phyloP scores from a whole-genome alignment of 2,888 invertebrate species.

The Steinernema hermaphroditum region DNA sequence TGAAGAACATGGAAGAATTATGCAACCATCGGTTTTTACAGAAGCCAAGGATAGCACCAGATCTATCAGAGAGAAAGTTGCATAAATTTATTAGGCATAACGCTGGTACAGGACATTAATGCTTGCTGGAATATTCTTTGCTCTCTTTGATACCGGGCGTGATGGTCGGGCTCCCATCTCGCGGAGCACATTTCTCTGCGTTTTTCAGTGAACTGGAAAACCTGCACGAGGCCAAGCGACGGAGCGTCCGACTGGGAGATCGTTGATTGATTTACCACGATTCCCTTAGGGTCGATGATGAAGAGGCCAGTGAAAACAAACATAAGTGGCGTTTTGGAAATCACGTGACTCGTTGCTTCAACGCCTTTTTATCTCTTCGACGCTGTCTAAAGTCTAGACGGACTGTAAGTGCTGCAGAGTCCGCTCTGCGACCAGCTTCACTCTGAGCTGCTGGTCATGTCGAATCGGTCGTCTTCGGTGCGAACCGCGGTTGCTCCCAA shows the following conservation, averaged over 20 bases:
- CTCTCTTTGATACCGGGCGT: conserved; percentile 58
- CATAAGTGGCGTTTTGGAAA: too few relatives aligned
- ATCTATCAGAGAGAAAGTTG: neutral
- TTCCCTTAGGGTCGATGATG: conserved; percentile 84
- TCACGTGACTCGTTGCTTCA: too few relatives aligned
- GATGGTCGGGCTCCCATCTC: conserved; percentile 64
- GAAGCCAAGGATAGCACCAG: neutral
- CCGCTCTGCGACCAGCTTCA: too few relatives aligned
- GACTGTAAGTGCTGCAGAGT: too few relatives aligned
- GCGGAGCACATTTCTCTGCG: conserved; percentile 56
- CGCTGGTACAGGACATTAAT: neutral
- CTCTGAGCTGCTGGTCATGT: too few relatives aligned
- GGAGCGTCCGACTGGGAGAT: conserved; percentile 83
- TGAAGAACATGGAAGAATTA: neutral
- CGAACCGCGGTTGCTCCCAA: neutral
- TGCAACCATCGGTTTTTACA: neutral
- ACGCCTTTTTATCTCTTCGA: too few relatives aligned
- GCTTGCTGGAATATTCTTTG: conserved; percentile 49
- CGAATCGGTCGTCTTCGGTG: neutral
- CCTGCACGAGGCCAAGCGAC: conserved; percentile 82
- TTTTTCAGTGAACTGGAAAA: conserved; percentile 91
- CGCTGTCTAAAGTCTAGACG: too few relatives aligned
- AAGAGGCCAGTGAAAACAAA: conserved; percentile 73
- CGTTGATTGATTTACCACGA: conserved; percentile 93
- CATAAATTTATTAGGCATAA: neutral